Conservation (phyloP, 2,797 vertebrate species). For the Muscicapa comitata region DNA sequence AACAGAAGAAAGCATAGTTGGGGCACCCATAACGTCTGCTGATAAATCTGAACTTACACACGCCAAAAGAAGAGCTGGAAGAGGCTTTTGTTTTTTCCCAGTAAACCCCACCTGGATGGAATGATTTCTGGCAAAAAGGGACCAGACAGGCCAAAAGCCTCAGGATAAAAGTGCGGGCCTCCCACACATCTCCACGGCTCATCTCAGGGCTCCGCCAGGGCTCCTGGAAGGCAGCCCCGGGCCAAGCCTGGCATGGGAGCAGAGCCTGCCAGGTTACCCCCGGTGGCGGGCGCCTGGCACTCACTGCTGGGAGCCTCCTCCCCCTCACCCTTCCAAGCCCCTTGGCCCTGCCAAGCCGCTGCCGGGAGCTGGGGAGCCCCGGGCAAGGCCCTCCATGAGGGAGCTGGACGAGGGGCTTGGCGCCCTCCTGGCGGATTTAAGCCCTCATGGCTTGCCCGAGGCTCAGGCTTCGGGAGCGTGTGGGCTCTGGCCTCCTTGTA, state of each 20-base stretch:
- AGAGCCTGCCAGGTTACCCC: not conserved
- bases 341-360: not conserved
- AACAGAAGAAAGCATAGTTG: not conserved
- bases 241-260: not conserved
- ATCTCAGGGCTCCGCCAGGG: accelerated
- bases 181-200: not conserved
- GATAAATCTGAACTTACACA: not conserved
- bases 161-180: accelerated
- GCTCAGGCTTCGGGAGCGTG: too few relatives aligned
- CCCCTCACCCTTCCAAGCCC: not conserved
- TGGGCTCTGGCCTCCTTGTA: not conserved
- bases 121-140: not conserved
- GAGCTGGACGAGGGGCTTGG: accelerated
- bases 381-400: accelerated
- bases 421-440: accelerated
- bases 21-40: accelerated
- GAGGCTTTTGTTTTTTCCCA: not conserved
- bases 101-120: not conserved
- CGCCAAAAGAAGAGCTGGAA: not conserved
- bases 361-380: not conserved
- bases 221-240: not conserved
- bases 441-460: not conserved
- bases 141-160: not conserved
- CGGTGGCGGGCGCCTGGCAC: not conserved
- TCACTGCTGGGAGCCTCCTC: accelerated